These are phyloP conservation scores for Microctenopoma steveboyesi DNA, from an alignment of 2,797 vertebrate species.

Conservation along the genomic window DNA sequence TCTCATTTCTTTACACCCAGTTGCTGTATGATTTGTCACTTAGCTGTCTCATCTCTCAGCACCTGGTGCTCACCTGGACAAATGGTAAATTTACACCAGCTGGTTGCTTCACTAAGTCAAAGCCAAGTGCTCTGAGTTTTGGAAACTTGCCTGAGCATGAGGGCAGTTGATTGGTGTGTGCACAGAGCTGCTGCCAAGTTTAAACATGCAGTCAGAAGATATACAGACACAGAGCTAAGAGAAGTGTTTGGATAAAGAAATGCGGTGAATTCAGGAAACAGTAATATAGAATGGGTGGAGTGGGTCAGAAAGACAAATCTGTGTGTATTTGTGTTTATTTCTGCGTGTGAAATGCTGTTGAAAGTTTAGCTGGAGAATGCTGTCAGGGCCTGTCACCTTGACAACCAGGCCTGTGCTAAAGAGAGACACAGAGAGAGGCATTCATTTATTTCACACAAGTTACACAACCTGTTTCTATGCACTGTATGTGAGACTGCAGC, in stretches of 20 bases:
- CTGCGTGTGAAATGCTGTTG: slow-evolving; percentile 62
- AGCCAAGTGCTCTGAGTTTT: slow-evolving; percentile 31
- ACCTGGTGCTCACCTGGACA: slow-evolving; percentile 48
- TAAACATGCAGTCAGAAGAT: slow-evolving; percentile 42
- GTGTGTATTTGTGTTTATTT: slow-evolving; percentile 27
- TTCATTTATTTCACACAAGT: slow-evolving; percentile 44
- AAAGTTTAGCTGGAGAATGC: slow-evolving; percentile 58
- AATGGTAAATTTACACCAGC: slow-evolving; percentile 33
- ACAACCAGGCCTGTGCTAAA: slow-evolving; percentile 70
- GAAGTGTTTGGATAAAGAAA: slow-evolving; percentile 34
- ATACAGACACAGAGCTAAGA: slow-evolving; percentile 6
- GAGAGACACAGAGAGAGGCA: slow-evolving; percentile 57
- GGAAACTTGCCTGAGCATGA: slow-evolving; percentile 61
- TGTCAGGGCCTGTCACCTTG: slow-evolving; percentile 74
- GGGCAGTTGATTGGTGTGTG: slow-evolving; percentile 32
- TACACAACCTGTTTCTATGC: slow-evolving; percentile 53
- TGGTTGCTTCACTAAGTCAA: slow-evolving; percentile 13
- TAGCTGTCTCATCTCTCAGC: slow-evolving; percentile 45
- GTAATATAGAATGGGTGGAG: slow-evolving; percentile 4
- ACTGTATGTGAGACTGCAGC: slow-evolving; percentile 6
- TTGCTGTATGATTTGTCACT: slow-evolving; percentile 27
- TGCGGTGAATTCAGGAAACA: slow-evolving; percentile 13
- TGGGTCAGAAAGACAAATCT: slow-evolving; percentile 15
- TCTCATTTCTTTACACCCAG: slow-evolving; percentile 3
- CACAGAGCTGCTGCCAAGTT: slow-evolving; percentile 36